Evolutionary conservation across 2,113 vertebrate genomes (phyloP).

Genomic region (Calyptomena viridis): DNA sequence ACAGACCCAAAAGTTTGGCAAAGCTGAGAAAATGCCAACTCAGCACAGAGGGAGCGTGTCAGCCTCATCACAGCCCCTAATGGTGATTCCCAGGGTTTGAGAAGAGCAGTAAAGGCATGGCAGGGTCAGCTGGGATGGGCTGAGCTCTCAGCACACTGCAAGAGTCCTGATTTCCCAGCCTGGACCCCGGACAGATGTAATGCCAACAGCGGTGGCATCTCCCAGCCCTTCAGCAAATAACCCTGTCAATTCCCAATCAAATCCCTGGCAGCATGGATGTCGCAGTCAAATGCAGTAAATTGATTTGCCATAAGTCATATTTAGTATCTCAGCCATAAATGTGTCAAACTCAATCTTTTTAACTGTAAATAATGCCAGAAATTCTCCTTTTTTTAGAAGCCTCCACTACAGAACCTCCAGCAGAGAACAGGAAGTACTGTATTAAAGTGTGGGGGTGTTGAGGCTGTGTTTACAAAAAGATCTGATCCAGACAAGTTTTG

Average conservation of each 20-base stretch:
- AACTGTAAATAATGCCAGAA: constrained; percentile 37
- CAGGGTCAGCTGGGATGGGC: neutral
- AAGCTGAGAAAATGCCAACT: neutral
- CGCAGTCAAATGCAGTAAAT: neutral
- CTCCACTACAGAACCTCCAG: neutral
- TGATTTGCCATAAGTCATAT: constrained; percentile 45
- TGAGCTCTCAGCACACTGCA: neutral
- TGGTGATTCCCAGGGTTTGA: accelerated
- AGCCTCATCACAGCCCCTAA: neutral
- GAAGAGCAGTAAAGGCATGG: neutral
- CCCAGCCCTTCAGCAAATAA: neutral
- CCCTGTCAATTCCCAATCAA: neutral
- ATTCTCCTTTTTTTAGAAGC: neutral
- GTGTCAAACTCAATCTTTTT: constrained; percentile 24
- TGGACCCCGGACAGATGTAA: accelerated
- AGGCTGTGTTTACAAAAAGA: neutral
- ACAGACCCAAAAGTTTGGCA: neutral
- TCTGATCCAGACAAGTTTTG: neutral
- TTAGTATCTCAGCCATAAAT: constrained; percentile 13
- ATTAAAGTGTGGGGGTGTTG: neutral
- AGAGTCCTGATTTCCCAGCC: neutral
- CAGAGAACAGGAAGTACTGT: neutral
- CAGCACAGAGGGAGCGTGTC: neutral
- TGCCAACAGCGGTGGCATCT: accelerated
- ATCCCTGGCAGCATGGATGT: neutral